These are phyloP conservation scores for Phaethon lepturus DNA, from an alignment of 2,113 vertebrate genomes.

Conservation along the genomic window DNA sequence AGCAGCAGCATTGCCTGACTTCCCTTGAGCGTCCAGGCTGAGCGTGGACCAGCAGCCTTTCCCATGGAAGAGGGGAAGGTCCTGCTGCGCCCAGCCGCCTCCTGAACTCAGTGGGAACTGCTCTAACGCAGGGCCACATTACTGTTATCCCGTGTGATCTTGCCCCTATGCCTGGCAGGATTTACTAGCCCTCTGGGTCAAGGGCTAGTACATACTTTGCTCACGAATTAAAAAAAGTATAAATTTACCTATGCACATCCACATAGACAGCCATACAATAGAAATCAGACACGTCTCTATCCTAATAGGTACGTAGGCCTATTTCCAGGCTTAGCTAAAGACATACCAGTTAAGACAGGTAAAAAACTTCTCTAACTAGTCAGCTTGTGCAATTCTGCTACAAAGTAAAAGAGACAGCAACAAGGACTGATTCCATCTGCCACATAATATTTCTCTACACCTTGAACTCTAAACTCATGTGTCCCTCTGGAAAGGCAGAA, in stretches of 20 bases:
- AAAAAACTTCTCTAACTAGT: neutral
- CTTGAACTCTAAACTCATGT: neutral
- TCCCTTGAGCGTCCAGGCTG: rapidly evolving
- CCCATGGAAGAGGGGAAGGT: neutral
- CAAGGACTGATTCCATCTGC: neutral
- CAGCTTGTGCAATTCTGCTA: neutral
- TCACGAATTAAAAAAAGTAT: neutral
- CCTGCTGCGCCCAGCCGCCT: rapidly evolving
- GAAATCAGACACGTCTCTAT: neutral
- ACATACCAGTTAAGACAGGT: neutral
- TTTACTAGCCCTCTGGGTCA: neutral
- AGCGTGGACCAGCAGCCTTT: neutral
- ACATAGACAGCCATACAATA: neutral
- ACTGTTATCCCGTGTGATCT: neutral
- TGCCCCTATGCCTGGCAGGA: neutral
- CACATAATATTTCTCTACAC: neutral
- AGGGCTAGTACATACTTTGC: neutral
- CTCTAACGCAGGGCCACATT: neutral
- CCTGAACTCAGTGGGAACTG: neutral
- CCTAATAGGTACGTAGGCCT: rapidly evolving
- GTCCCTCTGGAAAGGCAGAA: neutral
- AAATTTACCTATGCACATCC: neutral
- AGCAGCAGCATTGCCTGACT: neutral
- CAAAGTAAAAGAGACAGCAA: neutral
- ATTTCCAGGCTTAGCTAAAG: neutral